Conservation (phyloP, 1,140 invertebrate species). For the Gryon sp. region DNA sequence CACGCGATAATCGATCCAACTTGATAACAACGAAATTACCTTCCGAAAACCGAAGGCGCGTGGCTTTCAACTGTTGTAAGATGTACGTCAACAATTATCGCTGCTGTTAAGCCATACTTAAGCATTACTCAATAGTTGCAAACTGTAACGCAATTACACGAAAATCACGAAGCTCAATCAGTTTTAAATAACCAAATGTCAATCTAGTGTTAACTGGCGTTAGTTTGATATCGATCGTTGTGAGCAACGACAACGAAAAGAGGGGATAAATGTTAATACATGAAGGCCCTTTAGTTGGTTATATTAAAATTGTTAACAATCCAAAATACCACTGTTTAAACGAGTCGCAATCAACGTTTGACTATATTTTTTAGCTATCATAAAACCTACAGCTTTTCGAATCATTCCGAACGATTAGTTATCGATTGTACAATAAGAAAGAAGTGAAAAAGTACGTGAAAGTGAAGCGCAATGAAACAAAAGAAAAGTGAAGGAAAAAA, state of each 20-base stretch:
- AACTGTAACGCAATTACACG: conserved; percentile 35
- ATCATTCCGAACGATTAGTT: conserved; percentile 35
- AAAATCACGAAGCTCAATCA: conserved; percentile 38
- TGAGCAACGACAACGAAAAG: background rate
- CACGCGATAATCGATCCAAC: background rate
- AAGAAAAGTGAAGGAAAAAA: background rate
- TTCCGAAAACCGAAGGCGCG: conserved; percentile 13
- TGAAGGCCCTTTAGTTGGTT: background rate
- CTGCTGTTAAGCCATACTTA: conserved; percentile 26
- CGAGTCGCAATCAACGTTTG: background rate
- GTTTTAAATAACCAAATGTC: conserved; percentile 40
- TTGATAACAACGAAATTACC: conserved; percentile 19
- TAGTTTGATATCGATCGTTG: conserved; percentile 24
- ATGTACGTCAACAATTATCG: conserved; percentile 38
- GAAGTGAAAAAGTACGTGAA: too few species aligned
- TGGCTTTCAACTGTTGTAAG: conserved; percentile 14
- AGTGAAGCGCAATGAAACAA: background rate
- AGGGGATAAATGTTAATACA: conserved; percentile 13
- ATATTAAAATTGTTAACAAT: conserved; percentile 15
- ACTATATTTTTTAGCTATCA: background rate
- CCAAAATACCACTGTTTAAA: background rate
- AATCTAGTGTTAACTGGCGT: conserved; percentile 11
- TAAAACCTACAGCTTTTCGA: conserved; percentile 20
- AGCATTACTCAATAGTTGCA: conserved; percentile 29
- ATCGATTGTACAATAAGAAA: conserved; percentile 23